phyloP scores from a whole-genome alignment of 2,797 vertebrate species.

The Molossus molossus region DNA sequence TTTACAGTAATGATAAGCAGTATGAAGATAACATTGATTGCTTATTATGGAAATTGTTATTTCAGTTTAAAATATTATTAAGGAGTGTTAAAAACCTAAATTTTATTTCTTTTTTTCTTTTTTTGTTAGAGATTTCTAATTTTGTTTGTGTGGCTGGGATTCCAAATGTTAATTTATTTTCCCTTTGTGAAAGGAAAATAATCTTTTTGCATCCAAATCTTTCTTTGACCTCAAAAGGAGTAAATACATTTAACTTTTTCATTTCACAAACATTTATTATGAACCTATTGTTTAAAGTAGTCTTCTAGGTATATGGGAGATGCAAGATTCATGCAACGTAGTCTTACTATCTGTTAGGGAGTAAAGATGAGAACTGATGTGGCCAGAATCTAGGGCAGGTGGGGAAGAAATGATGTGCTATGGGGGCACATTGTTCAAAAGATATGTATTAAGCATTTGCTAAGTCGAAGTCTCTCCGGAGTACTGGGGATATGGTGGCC shows the following conservation, averaged over 20 bases:
- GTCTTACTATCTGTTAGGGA: background rate
- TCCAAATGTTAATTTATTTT: background rate
- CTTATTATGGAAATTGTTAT: background rate
- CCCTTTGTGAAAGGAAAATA: background rate
- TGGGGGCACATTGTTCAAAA: background rate
- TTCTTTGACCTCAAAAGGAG: background rate
- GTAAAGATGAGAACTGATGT: background rate
- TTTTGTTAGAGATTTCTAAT: background rate
- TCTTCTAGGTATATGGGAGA: background rate
- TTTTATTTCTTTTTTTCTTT: background rate
- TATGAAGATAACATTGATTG: background rate
- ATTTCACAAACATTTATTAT: background rate
- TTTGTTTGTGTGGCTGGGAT: background rate
- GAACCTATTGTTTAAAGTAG: background rate
- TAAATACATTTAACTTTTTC: slow-evolving; percentile 31
- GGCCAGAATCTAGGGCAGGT: background rate
- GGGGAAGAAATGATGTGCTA: background rate
- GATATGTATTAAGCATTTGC: background rate
- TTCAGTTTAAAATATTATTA: slow-evolving; percentile 10
- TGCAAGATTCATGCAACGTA: background rate
- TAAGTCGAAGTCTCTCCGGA: background rate
- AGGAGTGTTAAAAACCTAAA: slow-evolving; percentile 21
- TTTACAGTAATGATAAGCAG: background rate
- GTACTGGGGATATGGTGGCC: background rate
- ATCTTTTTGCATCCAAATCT: background rate